Evolutionary conservation across 2,888 invertebrate species (phyloP), one percentile per base, ranked within the genome.

Genomic region (Xylota segnis): DNA sequence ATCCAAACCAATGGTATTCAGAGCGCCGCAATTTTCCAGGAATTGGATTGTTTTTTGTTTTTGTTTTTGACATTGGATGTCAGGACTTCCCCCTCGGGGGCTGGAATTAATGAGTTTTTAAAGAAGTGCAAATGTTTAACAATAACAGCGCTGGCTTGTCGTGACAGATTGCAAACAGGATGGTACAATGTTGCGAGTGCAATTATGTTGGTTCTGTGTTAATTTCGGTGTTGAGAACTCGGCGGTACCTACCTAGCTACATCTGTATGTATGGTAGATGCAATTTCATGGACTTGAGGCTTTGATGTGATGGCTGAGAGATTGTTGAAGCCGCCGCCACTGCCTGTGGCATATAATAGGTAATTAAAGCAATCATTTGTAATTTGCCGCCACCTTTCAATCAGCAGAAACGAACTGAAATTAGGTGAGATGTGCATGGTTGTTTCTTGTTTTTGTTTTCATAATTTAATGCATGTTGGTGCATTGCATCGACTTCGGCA

Each of bases 361-460:
- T 54, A 79, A 84, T 84, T 79, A 84, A 84, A 43, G 78, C 78
- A 83, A 76, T 70, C 75, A 83, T 84, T 84, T 81, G 75, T 66
- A 66, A 71, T 84, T 81, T 84, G 79, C 79, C 75, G 75, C 79
- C 65, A 84, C 79, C 59, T 66, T 71, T 75, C 58, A 58, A 83
- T 71, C 52, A 54, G 18, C 9, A 66, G 34, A 47, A 66, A 76
- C 27, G 14, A 50, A n/a, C 12, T 34, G 14, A 72, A 59, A 43
- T 29, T 66, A 59, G 66, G 65, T 65, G 54, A 75, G 65, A 27
- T 56, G 52, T 63, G 12, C 40, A 58, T 61, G 61, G 63, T 63
- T 5, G 0, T 1, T 32, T 32, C 9, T 18, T 52, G 52, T 43
- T 43, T 43, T 59, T 59, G 52, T 43, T 27, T 43, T 59, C 40